Evolutionary conservation across 2,888 invertebrate species (phyloP).

Genomic region (Drosophila prostipennis): DNA sequence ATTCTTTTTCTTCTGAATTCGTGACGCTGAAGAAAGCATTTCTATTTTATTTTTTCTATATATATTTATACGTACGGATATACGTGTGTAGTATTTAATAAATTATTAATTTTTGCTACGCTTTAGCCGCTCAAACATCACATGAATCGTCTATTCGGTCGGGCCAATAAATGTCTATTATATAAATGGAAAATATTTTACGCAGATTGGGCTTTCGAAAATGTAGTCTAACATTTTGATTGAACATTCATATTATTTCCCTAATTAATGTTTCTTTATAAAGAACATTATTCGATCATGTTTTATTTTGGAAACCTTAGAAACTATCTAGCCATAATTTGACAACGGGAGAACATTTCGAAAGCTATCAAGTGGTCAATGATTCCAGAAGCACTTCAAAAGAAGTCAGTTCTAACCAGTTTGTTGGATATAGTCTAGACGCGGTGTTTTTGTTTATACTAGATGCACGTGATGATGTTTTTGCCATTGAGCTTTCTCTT

Average conservation of each 20-base stretch:
- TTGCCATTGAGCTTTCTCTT: conserved; percentile 39
- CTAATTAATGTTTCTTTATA: conserved; percentile 22
- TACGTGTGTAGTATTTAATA: conserved; percentile 70
- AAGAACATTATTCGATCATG: conserved; percentile 11
- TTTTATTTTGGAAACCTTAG: conserved; percentile 1
- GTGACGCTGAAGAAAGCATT: conserved; percentile 33
- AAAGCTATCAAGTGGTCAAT: conserved; percentile 7
- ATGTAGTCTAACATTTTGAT: conserved; percentile 60
- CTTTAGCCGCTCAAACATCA: conserved; percentile 61
- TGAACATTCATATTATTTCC: conserved; percentile 21
- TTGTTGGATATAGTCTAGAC: conserved; percentile 20
- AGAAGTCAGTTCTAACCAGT: conserved; percentile 26
- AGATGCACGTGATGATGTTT: conserved; percentile 61
- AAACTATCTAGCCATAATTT: conserved; percentile 1
- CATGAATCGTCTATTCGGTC: conserved; percentile 65
- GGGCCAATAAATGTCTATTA: conserved; percentile 49
- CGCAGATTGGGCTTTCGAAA: conserved; percentile 60
- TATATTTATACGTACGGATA: conserved; percentile 14
- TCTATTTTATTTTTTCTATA: conserved; percentile 44
- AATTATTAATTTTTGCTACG: conserved; percentile 73
- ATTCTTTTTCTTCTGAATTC: conserved; percentile 17
- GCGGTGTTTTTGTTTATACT: conserved; percentile 37
- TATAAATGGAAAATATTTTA: conserved; percentile 58
- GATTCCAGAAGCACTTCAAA: conserved; percentile 5
- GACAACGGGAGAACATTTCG: neutral